Base-by-base conservation (phyloP, 2,888 invertebrate species). In the Amphipoea oculea region DNA sequence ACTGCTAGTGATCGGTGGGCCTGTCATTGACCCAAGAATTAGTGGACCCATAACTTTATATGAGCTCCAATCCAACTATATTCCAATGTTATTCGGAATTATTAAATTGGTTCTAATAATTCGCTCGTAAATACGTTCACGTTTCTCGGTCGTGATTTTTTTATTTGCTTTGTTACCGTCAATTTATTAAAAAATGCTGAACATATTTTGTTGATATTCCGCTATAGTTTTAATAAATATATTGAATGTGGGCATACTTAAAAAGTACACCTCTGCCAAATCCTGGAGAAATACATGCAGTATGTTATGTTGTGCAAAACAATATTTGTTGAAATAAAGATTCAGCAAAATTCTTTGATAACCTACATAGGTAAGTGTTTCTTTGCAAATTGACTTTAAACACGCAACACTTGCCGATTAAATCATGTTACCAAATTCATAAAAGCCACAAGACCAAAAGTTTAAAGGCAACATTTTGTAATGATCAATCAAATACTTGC, bases 1-100 rank as follows among this genome's bases (percentile, higher is more conserved):
- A 83, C 82, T 86, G 78, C 81, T 70, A 73, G 86, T 88, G 87
- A 89, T 89, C 84, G 89, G 86, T 83, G 86, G 78, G 85, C 76
- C 88, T 88, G 90, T 91, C 89, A 92, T 91, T 91, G 92, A 92
- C 92, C 92, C 86, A 81, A 82, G 85, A 81, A 84, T 85, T 89
- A 85, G 82, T 84, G 76, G 85, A 85, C 82, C 79, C 79, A 87
- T 79, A 82, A 83, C 81, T 81, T 77, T 77, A 83, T 73, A 83
- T 78, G 76, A 84, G 75, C 75, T 70, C 29, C 57, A 72, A 84
- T 66, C 54, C 45, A 75, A 82, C 45, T 29, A 73, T 76, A 78
- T 72, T 60, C 69, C 72, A 76, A 76, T 68, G 36, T 62, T 82
- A 48, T 76, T 74, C 45, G 62, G 29, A 70, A 82, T 73, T 68